Conservation (phyloP, 2,888 invertebrate species). For the Heterodera filipjevi region DNA sequence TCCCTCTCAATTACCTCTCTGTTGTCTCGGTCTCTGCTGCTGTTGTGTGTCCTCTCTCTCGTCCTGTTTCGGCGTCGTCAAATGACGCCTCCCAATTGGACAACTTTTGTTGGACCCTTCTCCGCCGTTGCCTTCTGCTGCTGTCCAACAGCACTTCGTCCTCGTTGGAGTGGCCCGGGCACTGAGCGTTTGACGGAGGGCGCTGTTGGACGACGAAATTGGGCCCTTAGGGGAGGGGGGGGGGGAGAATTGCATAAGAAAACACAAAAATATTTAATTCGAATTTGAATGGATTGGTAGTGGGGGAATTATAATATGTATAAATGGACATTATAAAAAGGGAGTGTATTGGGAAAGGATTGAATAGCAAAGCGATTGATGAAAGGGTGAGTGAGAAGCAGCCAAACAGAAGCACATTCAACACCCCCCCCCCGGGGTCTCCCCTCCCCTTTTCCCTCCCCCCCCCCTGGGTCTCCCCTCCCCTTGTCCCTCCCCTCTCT, state of each 20-base stretch:
- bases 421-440: no score
- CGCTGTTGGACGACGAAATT: slow-evolving; percentile 2
- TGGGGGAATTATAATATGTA: no score
- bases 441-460: neutral
- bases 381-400: neutral
- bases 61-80: neutral
- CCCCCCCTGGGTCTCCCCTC: neutral
- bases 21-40: neutral
- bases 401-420: no score
- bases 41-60: neutral
- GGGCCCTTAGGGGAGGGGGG: neutral
- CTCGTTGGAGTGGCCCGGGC: neutral
- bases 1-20: neutral
- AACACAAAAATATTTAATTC: neutral
- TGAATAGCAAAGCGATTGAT: neutral
- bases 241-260: neutral
- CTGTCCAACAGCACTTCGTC: neutral
- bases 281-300: neutral
- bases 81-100: neutral
- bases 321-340: no score
- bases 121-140: neutral
- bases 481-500: neutral
- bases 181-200: neutral
- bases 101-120: slow-evolving; percentile 14
- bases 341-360: no score